Conservation (phyloP, 2,888 invertebrate species). For the Melanchra persicariae region DNA sequence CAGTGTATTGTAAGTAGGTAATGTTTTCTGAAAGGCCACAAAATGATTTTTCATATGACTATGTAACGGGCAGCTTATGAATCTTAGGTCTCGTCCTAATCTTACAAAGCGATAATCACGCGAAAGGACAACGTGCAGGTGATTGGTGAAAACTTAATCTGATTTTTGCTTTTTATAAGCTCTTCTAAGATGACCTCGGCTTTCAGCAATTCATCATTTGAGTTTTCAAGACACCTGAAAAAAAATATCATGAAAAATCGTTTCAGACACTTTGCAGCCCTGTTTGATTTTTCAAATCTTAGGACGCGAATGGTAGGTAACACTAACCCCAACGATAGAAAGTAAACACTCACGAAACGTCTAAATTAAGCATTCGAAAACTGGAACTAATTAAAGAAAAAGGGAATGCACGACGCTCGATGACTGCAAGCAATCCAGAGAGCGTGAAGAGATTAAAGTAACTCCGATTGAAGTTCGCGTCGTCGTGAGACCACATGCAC, state of each 20-base stretch:
- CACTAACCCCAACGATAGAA: neutral
- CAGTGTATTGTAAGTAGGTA: neutral
- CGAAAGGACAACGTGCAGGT: too few species aligned
- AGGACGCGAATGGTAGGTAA: neutral
- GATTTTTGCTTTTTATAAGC: too few species aligned
- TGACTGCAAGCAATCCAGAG: constrained; percentile 33
- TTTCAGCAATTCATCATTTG: neutral
- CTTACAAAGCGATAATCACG: too few species aligned
- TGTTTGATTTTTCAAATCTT: neutral
- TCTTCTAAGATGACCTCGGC: too few species aligned
- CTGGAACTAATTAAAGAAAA: constrained; percentile 50
- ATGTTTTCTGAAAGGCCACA: neutral
- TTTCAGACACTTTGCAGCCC: neutral
- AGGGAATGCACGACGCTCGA: constrained; percentile 45
- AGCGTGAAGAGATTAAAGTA: constrained; percentile 55
- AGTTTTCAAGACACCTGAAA: neutral
- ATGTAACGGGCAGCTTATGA: neutral
- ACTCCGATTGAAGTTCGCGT: constrained; percentile 37
- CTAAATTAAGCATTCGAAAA: constrained; percentile 35
- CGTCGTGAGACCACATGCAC: constrained; percentile 35
- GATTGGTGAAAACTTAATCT: too few species aligned
- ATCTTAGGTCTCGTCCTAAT: too few species aligned
- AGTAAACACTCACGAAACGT: constrained; percentile 13
- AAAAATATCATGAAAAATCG: neutral
- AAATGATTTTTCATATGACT: neutral